Conservation (phyloP, 2,797 vertebrate species). For the Sebastes diploproa region DNA sequence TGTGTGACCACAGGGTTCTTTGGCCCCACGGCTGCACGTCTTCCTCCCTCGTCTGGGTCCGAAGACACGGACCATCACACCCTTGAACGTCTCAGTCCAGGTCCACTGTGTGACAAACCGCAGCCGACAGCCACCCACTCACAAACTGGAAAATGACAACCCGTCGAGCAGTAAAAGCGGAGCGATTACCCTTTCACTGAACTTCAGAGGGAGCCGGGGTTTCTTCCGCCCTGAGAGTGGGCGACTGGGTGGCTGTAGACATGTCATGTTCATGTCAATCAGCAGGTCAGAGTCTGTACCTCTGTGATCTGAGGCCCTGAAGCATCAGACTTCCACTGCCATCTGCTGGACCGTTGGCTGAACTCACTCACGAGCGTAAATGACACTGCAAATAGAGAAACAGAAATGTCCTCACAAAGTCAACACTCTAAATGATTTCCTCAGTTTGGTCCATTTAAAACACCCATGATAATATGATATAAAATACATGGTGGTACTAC, state of each 20-base stretch:
- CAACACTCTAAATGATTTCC: background rate
- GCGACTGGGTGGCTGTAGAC: slow-evolving; percentile 69
- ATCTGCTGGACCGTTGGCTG: slow-evolving; percentile 69
- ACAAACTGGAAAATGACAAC: slow-evolving; percentile 81
- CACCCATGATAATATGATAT: background rate
- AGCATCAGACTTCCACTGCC: slow-evolving; percentile 58
- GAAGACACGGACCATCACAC: slow-evolving; percentile 72
- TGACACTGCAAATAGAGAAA: background rate
- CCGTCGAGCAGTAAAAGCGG: slow-evolving; percentile 64
- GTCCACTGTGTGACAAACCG: slow-evolving; percentile 80
- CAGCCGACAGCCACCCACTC: slow-evolving; percentile 82
- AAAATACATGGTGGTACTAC: background rate
- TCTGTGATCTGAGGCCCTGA: slow-evolving; percentile 5
- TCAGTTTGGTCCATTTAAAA: background rate
- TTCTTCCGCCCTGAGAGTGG: slow-evolving; percentile 78
- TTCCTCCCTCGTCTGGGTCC: slow-evolving; percentile 74
- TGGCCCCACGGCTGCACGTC: slow-evolving; percentile 66
- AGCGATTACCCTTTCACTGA: slow-evolving; percentile 57
- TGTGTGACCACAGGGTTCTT: slow-evolving; percentile 79
- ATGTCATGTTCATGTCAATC: slow-evolving; percentile 70
- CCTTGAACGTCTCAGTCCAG: slow-evolving; percentile 70
- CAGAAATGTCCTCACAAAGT: background rate
- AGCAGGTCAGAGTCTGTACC: slow-evolving; percentile 50
- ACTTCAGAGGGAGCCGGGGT: slow-evolving; percentile 70
- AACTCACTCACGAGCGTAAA: background rate